phyloP scores from a whole-genome alignment of 1,140 invertebrate species.

The Galendromus occidentalis region DNA sequence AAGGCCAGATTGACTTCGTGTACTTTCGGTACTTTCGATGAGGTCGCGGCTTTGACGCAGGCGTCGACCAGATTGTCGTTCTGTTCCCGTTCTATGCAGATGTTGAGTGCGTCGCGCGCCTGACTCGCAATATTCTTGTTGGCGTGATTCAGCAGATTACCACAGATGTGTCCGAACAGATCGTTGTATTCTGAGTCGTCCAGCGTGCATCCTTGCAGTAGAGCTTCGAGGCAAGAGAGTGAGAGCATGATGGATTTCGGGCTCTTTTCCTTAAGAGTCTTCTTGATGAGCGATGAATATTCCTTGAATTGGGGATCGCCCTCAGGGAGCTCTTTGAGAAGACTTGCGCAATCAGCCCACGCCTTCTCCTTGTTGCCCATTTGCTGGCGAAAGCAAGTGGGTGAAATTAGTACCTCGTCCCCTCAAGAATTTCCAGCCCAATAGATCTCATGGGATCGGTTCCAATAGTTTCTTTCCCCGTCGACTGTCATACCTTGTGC shows the following conservation, averaged over 20 bases:
- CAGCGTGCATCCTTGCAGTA: not conserved
- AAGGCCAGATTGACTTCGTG: constrained; percentile 8
- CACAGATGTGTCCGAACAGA: not conserved
- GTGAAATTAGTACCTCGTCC: not conserved
- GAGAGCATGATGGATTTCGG: not conserved
- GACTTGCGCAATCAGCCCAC: not conserved
- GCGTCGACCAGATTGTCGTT: not conserved
- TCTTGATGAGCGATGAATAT: not conserved
- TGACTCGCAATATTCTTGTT: constrained; percentile 1
- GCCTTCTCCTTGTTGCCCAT: constrained; percentile 8
- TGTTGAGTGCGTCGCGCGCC: not conserved
- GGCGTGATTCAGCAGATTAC: not conserved
- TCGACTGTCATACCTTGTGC: not conserved
- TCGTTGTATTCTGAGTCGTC: constrained; percentile 1
- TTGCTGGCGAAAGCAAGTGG: not conserved
- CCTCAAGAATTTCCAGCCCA: not conserved
- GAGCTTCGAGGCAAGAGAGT: not conserved
- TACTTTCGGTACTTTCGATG: not conserved
- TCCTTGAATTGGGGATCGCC: not conserved
- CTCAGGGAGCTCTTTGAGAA: not conserved
- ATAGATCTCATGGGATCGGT: not conserved
- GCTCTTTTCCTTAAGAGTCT: not conserved
- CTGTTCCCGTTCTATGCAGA: not conserved
- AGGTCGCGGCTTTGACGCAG: not conserved
- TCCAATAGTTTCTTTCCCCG: too few species aligned